Percentiles rank a stretch among this genome's conserved stretches.
Evolutionary conservation across 2,113 vertebrate species (phyloP).

Genomic region (Coryphaenoides rupestris): DNA sequence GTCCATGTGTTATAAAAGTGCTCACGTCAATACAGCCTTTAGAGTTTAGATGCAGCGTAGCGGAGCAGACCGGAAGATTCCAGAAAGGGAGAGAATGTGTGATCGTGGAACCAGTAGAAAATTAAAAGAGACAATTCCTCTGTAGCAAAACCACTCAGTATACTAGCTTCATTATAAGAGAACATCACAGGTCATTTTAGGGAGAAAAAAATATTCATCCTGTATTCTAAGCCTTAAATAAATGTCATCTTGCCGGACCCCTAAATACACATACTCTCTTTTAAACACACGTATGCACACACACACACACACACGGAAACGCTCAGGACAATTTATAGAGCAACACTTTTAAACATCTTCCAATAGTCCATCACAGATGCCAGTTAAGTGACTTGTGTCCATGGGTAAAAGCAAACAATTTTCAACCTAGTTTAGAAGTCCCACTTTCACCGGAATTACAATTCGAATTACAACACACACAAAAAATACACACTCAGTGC

Average conservation of each 20-base stretch:
- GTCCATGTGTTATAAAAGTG: background rate
- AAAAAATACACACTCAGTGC: background rate
- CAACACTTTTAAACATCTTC: constrained; percentile 10
- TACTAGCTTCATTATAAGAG: constrained; percentile 52
- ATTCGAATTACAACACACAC: too few species aligned
- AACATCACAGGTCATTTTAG: constrained; percentile 28
- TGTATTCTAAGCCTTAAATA: constrained; percentile 63
- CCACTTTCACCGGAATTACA: constrained; percentile 3
- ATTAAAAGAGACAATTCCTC: constrained; percentile 39
- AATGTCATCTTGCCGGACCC: constrained; percentile 11
- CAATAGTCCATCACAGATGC: constrained; percentile 5
- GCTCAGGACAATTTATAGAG: constrained; percentile 62
- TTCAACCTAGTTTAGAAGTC: constrained; percentile 21
- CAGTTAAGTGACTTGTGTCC: constrained; percentile 11
- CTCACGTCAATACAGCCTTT: background rate
- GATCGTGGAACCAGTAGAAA: constrained; percentile 20
- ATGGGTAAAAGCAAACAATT: constrained; percentile 6
- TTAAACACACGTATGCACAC: background rate
- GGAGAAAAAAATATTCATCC: constrained; percentile 28
- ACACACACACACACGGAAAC: constrained; percentile 33
- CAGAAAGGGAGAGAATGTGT: constrained; percentile 1
- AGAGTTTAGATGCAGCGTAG: background rate
- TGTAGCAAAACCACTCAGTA: constrained; percentile 68
- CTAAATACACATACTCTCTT: constrained; percentile 2
- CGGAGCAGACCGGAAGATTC: background rate